Conservation (phyloP, 2,888 invertebrate species). For the Drosophila bunnanda region DNA sequence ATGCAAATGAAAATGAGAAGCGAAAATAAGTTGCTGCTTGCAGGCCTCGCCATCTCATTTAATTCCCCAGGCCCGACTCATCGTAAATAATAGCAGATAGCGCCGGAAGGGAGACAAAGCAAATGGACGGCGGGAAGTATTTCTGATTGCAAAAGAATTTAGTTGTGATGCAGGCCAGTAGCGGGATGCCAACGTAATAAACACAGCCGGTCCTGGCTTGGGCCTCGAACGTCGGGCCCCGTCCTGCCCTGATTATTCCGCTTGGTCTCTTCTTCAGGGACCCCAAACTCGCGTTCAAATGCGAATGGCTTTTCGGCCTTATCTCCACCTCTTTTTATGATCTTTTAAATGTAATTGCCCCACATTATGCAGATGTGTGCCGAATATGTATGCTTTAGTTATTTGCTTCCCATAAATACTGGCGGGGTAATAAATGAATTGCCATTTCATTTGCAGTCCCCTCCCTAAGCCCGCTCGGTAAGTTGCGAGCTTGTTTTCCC, state of each 20-base stretch:
- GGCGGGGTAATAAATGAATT: conserved; percentile 71
- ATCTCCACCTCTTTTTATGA: conserved; percentile 52
- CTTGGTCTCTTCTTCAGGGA: conserved; percentile 22
- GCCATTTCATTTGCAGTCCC: conserved; percentile 74
- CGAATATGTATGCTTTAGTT: conserved; percentile 59
- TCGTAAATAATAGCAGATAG: conserved; percentile 33
- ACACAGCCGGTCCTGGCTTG: conserved; percentile 61
- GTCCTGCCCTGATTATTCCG: conserved; percentile 11
- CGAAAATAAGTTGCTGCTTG: conserved; percentile 26
- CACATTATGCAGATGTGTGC: conserved; percentile 67
- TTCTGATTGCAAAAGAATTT: conserved; percentile 11
- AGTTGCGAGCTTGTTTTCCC: conserved; percentile 19
- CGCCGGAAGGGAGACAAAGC: background rate
- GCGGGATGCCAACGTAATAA: conserved; percentile 61
- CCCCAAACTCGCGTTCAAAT: conserved; percentile 34
- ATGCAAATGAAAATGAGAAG: conserved; percentile 35
- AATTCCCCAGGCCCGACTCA: conserved; percentile 16
- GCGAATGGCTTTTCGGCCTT: conserved; percentile 44
- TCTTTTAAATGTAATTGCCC: conserved; percentile 70
- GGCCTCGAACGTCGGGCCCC: conserved; percentile 46
- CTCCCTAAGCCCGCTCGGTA: background rate
- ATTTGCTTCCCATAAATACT: conserved; percentile 73
- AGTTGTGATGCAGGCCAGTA: conserved; percentile 43
- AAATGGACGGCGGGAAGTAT: background rate
- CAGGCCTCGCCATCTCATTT: conserved; percentile 8